These are phyloP conservation scores for Labeo calbasu DNA, from an alignment of 2,797 vertebrate species.

Conservation along the genomic window DNA sequence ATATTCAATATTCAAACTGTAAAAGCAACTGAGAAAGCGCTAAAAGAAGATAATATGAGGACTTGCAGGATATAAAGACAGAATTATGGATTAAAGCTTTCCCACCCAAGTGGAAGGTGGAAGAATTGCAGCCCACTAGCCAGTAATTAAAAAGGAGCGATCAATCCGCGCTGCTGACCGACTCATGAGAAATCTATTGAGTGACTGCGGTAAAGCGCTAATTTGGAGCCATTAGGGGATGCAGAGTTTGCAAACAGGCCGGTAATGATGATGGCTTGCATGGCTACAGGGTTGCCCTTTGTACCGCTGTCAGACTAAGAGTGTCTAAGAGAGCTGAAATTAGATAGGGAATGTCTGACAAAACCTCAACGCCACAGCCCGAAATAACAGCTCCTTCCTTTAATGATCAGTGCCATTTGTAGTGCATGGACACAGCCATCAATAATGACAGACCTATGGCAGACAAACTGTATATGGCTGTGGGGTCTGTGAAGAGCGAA, in stretches of 20 bases:
- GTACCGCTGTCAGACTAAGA: conserved; percentile 71
- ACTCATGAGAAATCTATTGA: conserved; percentile 81
- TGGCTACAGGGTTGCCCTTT: conserved; percentile 77
- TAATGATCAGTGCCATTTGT: conserved; percentile 53
- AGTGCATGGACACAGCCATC: conserved; percentile 18
- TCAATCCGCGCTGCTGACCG: conserved; percentile 81
- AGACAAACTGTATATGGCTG: not conserved
- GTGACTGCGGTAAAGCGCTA: conserved; percentile 81
- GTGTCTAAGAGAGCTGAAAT: conserved; percentile 48
- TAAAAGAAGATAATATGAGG: conserved; percentile 7
- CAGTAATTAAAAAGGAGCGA: conserved; percentile 82
- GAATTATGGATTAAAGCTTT: conserved; percentile 23
- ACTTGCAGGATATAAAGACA: not conserved
- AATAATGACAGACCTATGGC: conserved; percentile 1
- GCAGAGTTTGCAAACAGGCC: conserved; percentile 83
- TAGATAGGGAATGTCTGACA: conserved; percentile 38
- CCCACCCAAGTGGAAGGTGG: conserved; percentile 56
- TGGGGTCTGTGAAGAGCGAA: not conserved
- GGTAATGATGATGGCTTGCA: conserved; percentile 82
- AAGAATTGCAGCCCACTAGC: conserved; percentile 68
- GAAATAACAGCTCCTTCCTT: conserved; percentile 44
- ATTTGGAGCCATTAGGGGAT: conserved; percentile 85
- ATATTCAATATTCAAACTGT: not conserved
- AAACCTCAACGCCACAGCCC: conserved; percentile 15
- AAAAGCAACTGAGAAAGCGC: not conserved